Evolutionary conservation across 2,888 invertebrate genomes (phyloP).

Genomic region (Notodonta dromedarius): DNA sequence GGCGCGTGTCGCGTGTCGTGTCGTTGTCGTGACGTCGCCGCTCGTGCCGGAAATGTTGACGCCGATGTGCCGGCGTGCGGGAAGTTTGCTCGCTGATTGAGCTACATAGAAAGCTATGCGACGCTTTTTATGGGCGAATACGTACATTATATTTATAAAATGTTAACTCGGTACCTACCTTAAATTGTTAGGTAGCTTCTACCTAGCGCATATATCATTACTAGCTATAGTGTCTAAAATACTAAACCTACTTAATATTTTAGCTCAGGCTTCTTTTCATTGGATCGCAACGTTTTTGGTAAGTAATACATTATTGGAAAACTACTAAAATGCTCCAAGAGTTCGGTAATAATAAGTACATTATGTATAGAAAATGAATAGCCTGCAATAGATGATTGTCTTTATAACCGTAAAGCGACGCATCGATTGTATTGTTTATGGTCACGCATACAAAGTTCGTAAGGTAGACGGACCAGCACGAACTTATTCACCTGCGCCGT

Average conservation of each 20-base stretch:
- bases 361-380: neutral
- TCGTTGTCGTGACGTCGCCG: slow-evolving; percentile 32
- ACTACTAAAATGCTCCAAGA: no score
- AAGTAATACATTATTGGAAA: no score
- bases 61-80: slow-evolving; percentile 14
- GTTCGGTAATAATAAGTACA: no score
- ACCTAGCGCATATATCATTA: no score
- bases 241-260: no score
- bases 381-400: neutral
- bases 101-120: neutral
- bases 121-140: neutral
- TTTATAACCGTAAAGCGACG: slow-evolving; percentile 5
- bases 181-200: no score
- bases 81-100: neutral
- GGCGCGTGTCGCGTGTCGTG: slow-evolving; percentile 19
- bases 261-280: no score
- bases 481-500: slow-evolving; percentile 24
- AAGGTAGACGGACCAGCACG: slow-evolving; percentile 25
- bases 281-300: no score
- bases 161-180: no score
- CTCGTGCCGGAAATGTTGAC: slow-evolving; percentile 38
- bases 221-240: no score
- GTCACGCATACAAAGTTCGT: slow-evolving; percentile 16
- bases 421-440: slow-evolving; percentile 15
- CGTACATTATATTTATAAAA: no score